Evolutionary conservation across 2,888 invertebrate species (phyloP).

Genomic region (Perizoma affinitatum): DNA sequence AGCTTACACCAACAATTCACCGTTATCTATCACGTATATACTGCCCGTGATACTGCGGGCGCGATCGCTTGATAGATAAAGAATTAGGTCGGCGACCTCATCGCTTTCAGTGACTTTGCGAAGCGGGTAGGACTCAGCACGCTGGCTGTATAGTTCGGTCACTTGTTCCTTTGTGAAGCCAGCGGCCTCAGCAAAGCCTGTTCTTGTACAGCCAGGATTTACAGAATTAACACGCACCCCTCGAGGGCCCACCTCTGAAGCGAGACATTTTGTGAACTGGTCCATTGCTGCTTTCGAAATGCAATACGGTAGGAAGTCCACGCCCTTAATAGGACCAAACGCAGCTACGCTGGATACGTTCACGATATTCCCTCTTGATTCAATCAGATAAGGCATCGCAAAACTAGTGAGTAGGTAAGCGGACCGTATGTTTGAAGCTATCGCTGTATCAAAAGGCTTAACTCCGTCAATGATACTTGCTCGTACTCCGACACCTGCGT

Average conservation of each 20-base stretch:
- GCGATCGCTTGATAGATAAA: constrained; percentile 94
- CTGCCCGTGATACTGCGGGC: constrained; percentile 96
- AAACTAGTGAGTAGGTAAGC: constrained; percentile 91
- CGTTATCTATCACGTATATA: constrained; percentile 74
- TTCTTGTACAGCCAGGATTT: constrained; percentile 96
- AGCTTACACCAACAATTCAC: constrained; percentile 65
- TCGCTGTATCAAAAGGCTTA: constrained; percentile 91
- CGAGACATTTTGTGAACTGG: constrained; percentile 95
- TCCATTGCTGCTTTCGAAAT: constrained; percentile 97
- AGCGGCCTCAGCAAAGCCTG: constrained; percentile 85
- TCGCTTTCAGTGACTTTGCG: constrained; percentile 91
- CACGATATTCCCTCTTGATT: constrained; percentile 92
- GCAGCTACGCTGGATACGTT: constrained; percentile 97
- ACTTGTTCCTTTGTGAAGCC: constrained; percentile 86
- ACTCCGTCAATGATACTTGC: constrained; percentile 92
- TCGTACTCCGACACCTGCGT: constrained; percentile 90
- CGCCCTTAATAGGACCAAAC: constrained; percentile 77
- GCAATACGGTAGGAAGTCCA: constrained; percentile 93
- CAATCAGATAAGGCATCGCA: constrained; percentile 91
- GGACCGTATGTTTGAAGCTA: constrained; percentile 92
- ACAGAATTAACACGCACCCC: constrained; percentile 94
- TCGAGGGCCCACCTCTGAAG: constrained; percentile 90
- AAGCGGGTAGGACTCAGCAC: constrained; percentile 93
- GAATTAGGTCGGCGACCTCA: constrained; percentile 95
- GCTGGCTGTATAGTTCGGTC: constrained; percentile 88